A percentile compares a stretch with the other conserved stretches of the same genome.
phyloP scores from a whole-genome alignment of 2,113 vertebrate species.

The Colius striatus region DNA sequence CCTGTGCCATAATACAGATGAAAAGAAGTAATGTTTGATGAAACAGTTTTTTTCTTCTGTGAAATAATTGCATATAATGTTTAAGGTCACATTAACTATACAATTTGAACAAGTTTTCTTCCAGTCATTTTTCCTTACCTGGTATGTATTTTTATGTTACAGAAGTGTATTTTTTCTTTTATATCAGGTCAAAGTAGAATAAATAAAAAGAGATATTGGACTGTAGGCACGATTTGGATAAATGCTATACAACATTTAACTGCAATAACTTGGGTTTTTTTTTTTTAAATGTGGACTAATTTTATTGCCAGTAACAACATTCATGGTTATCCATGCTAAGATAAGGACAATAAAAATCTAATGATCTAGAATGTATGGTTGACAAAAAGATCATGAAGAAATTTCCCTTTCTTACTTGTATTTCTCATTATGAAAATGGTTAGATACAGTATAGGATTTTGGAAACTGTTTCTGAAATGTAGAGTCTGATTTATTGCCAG shows the following conservation, averaged over 20 bases:
- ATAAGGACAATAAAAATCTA: slow-evolving; percentile 8
- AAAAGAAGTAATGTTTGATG: neutral
- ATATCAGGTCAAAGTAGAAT: neutral
- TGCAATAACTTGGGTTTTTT: neutral
- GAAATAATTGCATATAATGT: neutral
- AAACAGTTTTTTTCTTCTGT: neutral
- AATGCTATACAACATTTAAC: neutral
- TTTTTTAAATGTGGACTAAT: neutral
- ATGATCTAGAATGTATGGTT: neutral
- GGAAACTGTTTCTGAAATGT: neutral
- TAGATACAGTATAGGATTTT: neutral
- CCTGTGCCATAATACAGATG: neutral
- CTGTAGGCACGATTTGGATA: neutral
- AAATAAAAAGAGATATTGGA: neutral
- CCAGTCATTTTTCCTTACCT: neutral
- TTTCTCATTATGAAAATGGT: neutral
- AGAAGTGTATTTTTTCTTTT: neutral
- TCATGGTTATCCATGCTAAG: neutral
- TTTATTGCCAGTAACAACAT: slow-evolving; percentile 8
- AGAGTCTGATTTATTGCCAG: slow-evolving; percentile 22
- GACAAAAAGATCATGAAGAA: neutral
- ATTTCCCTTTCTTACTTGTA: slow-evolving; percentile 3
- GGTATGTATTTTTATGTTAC: neutral
- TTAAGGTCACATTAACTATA: neutral
- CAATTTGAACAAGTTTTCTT: neutral